Evolutionary conservation across 2,888 invertebrate species (phyloP).

Genomic region (Spisula solida): DNA sequence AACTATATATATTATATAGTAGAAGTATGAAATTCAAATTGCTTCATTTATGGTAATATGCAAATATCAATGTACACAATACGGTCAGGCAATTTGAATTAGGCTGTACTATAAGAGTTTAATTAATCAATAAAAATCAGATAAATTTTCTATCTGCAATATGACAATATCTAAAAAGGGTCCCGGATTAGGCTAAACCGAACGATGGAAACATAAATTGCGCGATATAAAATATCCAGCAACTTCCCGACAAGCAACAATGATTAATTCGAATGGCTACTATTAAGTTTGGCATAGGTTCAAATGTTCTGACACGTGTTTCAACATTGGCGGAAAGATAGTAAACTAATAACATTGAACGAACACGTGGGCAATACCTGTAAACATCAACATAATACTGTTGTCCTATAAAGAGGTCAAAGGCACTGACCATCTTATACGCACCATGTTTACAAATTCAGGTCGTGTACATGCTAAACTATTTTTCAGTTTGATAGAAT

Average conservation of each 20-base stretch:
- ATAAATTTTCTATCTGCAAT: too few relatives aligned
- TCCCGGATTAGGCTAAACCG: too few relatives aligned
- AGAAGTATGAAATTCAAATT: too few relatives aligned
- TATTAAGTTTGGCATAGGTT: neutral
- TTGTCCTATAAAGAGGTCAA: neutral
- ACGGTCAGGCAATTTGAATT: too few relatives aligned
- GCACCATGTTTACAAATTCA: neutral
- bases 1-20: too few relatives aligned
- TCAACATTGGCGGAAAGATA: constrained; percentile 15
- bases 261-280: neutral
- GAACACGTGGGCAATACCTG: neutral
- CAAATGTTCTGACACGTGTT: neutral
- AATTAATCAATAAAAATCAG: too few relatives aligned
- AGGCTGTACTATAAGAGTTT: too few relatives aligned
- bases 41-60: too few relatives aligned
- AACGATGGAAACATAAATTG: too few relatives aligned
- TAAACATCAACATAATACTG: neutral
- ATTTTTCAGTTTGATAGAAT: neutral
- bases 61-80: too few relatives aligned
- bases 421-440: neutral
- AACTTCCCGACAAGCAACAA: neutral
- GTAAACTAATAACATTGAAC: neutral
- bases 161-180: too few relatives aligned
- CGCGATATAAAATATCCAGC: too few relatives aligned
- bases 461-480: neutral